Base-by-base conservation (phyloP, 2,888 invertebrate species). In the Aradus depressus region DNA sequence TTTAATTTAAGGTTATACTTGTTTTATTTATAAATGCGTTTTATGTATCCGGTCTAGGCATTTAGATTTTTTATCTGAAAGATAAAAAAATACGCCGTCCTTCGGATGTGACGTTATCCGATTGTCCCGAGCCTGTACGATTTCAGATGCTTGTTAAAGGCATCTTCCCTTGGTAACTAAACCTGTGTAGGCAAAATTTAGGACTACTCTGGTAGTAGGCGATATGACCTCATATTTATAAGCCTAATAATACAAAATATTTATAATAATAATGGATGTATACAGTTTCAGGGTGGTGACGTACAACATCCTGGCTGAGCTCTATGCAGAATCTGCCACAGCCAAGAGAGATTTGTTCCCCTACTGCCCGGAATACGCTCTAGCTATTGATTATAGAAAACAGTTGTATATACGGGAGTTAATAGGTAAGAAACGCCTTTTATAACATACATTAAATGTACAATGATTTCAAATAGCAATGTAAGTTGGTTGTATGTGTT, bases 281-380 rank as follows among this genome's bases (percentile, higher is more conserved):
- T 53, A 58, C 65, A 81, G 81, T 62, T 80, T 90, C 62, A 76
- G 96, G 43, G 76, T 92, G 54, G 76, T 90, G 3, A 77, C 81
- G 0, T 96, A 96, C 65, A 96, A 96, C 66, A 80, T 95, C 60
- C 70, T 97, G 60, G 95, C 96, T 3, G 88, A 92, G 70, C 68
- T 85, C 22, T 97, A 95, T 67, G 84, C 91, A 55, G 88, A 91
- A 66, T 83, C 89, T 1, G 87, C 87, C 56, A 77, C 75, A 64
- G 79, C 85, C 1, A 74, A 83, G 62, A 75, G 72, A 44, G 73
- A 76, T 45, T 71, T 95, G 1, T 86, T 84, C 68, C 82, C 85
- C 0, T 88, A 92, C 63, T 95, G 95, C 64, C 56, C 53, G 14
- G 39, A 32, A 4, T 52, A 86, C 68, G 87, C 85, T 2, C 70